phyloP scores from a whole-genome alignment of 2,113 vertebrate species.

The Heptranchias perlo region DNA sequence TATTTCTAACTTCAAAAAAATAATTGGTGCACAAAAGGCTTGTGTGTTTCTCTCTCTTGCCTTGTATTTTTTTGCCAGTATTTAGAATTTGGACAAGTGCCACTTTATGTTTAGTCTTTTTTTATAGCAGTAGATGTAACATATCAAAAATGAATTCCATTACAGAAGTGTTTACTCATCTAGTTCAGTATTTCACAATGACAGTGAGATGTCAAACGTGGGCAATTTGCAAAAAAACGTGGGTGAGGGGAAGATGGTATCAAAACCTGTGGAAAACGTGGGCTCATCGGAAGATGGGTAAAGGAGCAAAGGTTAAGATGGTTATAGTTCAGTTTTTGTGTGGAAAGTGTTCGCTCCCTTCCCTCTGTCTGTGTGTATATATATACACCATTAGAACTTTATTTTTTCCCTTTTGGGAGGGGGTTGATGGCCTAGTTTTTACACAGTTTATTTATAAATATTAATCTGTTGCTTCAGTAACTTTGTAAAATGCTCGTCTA shows the following conservation, averaged over 20 bases:
- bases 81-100: not conserved
- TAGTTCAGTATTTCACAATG: not conserved
- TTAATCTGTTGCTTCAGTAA: not conserved
- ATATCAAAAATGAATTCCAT: not conserved
- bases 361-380: not conserved
- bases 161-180: not conserved
- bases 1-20: not conserved
- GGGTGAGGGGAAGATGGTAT: constrained; percentile 2
- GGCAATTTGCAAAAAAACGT: not conserved
- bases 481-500: not conserved
- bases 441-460: not conserved
- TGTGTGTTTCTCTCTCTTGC: not conserved
- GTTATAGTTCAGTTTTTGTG: not conserved
- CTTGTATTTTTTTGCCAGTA: not conserved
- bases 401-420: not conserved
- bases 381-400: not conserved
- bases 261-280: not conserved
- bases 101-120: not conserved
- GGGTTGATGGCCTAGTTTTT: not conserved
- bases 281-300: not conserved
- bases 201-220: not conserved
- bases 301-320: not conserved
- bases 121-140: not conserved
- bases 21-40: not conserved
- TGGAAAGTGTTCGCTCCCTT: not conserved